Base-by-base conservation (phyloP, 2,113 vertebrate species). In the Himantopus leucocephalus region DNA sequence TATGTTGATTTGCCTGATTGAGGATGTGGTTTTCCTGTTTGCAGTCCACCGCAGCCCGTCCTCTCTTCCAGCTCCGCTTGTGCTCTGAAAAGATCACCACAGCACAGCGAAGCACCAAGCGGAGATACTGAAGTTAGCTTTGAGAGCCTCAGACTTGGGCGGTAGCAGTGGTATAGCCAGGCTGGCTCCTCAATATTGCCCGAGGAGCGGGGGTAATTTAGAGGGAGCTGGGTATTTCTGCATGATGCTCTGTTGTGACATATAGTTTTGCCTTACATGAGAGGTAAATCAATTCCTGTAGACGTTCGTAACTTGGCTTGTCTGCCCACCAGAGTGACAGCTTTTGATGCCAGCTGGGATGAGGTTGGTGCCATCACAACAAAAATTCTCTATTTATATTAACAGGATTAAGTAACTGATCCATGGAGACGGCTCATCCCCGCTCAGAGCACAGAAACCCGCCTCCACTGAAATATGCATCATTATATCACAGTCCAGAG, bases 331-430 rank as follows among this genome's bases (percentile, higher is more conserved):
- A 73, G 70, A 82, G 67, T 73, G 82, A 88, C 95, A 95, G 91
- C 35, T 96, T 92, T 93, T 68, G 81, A 58, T 70, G 77, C 77
- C 85, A 95, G 84, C 85, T 96, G 87, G 92, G 75, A 70, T 63
- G 70, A 82, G 58, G 73, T 21, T 64, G 94, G 78, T 76, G 82
- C 74, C 78, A 92, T 90, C 81, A 37, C 50, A 90, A 85, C 35
- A 80, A 76, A 91, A 92, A 58, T 23, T 72, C 80, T 92, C 84
- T 53, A 47, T 86, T 89, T 95, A 59, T 85, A 82, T 93, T 72
- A 92, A 87, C 48, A 82, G 77, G 35, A 94, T 93, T 93, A 95
- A 94, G 78, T 62, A 91, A 85, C 71, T 63, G 92, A 80, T 90
- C 74, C 26, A 1, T 53, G 48, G 74, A 93, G 85, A 82, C 4